These are phyloP conservation scores for Druon quercuslanigerum DNA, from an alignment of 1,140 invertebrate genomes.

Conservation along the genomic window DNA sequence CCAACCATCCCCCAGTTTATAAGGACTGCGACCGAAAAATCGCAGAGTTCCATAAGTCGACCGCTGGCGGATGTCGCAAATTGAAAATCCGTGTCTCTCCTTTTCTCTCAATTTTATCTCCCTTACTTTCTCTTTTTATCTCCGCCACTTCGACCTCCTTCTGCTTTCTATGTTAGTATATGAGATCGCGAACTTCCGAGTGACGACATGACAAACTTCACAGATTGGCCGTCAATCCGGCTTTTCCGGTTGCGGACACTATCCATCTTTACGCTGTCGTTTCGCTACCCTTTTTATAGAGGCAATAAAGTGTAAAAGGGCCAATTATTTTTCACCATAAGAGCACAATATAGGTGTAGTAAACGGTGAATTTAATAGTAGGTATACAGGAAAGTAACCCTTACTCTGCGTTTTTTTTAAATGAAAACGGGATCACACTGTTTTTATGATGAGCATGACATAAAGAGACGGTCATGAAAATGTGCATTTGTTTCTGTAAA, in stretches of 20 bases:
- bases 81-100: slow-evolving; percentile 64
- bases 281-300: slow-evolving; percentile 4
- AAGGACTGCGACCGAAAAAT: slow-evolving; percentile 54
- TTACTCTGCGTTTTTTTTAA: too few relatives aligned
- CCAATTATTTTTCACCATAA: slow-evolving; percentile 8
- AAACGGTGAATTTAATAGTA: too few relatives aligned
- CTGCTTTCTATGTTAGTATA: slow-evolving; percentile 37
- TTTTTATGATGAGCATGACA: too few relatives aligned
- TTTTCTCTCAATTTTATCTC: slow-evolving; percentile 37
- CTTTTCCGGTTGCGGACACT: slow-evolving; percentile 3
- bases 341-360: not conserved
- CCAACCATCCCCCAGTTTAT: not conserved
- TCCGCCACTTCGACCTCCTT: slow-evolving; percentile 37
- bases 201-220: slow-evolving; percentile 28
- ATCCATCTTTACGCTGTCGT: slow-evolving; percentile 1
- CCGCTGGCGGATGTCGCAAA: slow-evolving; percentile 60
- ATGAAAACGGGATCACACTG: too few relatives aligned
- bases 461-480: too few relatives aligned
- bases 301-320: slow-evolving; percentile 6
- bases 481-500: too few relatives aligned
- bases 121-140: slow-evolving; percentile 38
- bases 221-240: slow-evolving; percentile 28
- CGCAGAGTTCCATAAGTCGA: slow-evolving; percentile 55
- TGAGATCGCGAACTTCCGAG: slow-evolving; percentile 45
- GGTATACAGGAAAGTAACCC: not conserved